Base-by-base conservation (phyloP, 2,888 invertebrate species). In the Horisme vitalbata region DNA sequence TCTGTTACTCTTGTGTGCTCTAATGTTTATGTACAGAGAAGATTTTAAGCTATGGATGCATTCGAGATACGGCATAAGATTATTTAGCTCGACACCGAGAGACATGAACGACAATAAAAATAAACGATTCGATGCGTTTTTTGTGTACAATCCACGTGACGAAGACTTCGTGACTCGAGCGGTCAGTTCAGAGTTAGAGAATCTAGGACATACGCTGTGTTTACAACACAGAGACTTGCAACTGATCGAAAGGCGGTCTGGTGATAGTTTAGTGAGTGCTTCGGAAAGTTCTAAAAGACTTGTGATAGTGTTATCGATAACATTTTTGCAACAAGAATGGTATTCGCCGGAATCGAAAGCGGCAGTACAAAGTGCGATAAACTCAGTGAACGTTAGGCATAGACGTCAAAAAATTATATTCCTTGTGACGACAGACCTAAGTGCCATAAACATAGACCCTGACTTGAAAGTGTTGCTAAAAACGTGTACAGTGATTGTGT, bases 311-410 rank as follows among this genome's bases (percentile, higher is more conserved):
- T 89, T 97, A 63, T 95, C 96, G 1, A 94, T 94, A 64, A 92
- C 93, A 66, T 95, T 96, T 78, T 90, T 97, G 61, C 92, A 93
- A 71, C 94, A 94, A 83, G 96, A 97, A 77, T 97, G 97, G 96
- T 92, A 93, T 60, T 90, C 93, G 68, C 93, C 94, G 4, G 96
- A 97, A 71, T 95, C 96, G 63, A 93, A 94, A 63, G 93, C 95
- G 14, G 95, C 96, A 1, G 91, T 96, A 41, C 94, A 95, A 76
- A 93, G 95, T 69, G 94, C 94, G 60, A 90, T 91, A 56, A 91
- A 90, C 65, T 90, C 90, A 70, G 89, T 95, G 64, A 93, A 94
- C 65, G 92, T 93, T 65, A 88, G 91, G 65, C 91, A 91, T 78
- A 85, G 92, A 64, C 87, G 90, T 48, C 91, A 92, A 73, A 93